Conservation (phyloP, 2,113 vertebrate genomes). For the Grus americana region DNA sequence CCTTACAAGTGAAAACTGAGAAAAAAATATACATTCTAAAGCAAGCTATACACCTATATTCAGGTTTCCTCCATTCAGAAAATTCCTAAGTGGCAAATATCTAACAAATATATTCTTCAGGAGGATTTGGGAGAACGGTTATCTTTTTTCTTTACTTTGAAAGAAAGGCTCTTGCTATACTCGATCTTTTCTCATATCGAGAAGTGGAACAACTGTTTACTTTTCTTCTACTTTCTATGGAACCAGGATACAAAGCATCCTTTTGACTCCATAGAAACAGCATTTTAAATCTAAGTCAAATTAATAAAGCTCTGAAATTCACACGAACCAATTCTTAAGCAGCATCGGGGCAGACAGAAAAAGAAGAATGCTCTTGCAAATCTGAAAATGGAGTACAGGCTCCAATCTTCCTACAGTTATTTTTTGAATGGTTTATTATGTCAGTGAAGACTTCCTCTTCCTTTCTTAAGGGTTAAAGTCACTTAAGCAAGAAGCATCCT, state of each 20-base stretch:
- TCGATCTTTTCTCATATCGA: neutral
- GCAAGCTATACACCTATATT: neutral
- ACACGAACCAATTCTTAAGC: neutral
- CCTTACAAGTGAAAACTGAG: neutral
- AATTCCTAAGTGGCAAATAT: neutral
- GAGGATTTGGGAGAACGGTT: neutral
- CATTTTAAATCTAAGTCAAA: neutral
- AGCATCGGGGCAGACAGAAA: neutral
- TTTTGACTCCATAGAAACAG: constrained; percentile 38
- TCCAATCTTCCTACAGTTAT: neutral
- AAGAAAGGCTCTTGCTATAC: neutral
- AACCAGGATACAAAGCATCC: neutral
- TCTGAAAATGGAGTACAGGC: neutral
- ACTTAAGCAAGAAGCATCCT: neutral
- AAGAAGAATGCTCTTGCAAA: neutral
- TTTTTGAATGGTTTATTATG: neutral
- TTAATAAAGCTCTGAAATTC: constrained; percentile 6
- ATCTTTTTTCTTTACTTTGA: neutral
- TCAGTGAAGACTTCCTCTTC: neutral
- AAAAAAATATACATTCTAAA: neutral
- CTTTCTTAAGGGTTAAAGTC: neutral
- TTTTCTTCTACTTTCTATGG: neutral
- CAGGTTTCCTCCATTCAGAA: neutral
- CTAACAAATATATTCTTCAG: neutral
- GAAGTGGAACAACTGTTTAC: neutral